Percentiles rank a stretch among this genome's conserved stretches.
phyloP scores from a whole-genome alignment of 2,888 invertebrate species.

The Bellardia pandia region DNA sequence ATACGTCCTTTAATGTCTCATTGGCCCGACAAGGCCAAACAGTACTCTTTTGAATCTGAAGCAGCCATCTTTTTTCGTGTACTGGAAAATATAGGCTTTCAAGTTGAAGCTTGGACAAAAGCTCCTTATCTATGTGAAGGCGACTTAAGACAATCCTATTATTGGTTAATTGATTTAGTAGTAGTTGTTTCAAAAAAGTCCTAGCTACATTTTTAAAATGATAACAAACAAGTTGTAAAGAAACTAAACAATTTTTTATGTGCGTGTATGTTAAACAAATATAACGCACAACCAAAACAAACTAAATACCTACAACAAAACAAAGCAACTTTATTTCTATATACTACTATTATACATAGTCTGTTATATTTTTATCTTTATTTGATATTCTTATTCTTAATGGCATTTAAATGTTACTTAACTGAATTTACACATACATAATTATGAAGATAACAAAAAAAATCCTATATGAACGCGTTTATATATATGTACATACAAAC shows the following conservation, averaged over 20 bases:
- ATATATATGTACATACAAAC: constrained; percentile 12
- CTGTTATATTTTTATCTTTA: constrained; percentile 30
- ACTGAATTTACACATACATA: constrained; percentile 38
- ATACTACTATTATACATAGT: constrained; percentile 1
- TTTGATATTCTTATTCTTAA: constrained; percentile 43
- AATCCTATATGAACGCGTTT: constrained; percentile 22
- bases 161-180: constrained; percentile 96
- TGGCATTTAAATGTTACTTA: constrained; percentile 59
- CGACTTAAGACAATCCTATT: constrained; percentile 95
- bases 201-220: constrained; percentile 66
- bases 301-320: not conserved
- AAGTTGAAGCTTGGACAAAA: constrained; percentile 93
- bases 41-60: constrained; percentile 90
- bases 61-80: constrained; percentile 88
- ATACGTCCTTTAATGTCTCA: constrained; percentile 84
- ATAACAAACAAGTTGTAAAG: not conserved
- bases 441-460: constrained; percentile 9
- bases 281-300: constrained; percentile 34
- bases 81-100: constrained; percentile 87
- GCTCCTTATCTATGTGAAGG: constrained; percentile 99
- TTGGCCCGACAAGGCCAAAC: constrained; percentile 88
- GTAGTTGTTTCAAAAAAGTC: constrained; percentile 88
- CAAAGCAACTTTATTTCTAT: constrained; percentile 1
- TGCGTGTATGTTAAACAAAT: constrained; percentile 14
- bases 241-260: not conserved